Conservation (phyloP, 2,888 invertebrate genomes). For the Clitarchus hookeri region DNA sequence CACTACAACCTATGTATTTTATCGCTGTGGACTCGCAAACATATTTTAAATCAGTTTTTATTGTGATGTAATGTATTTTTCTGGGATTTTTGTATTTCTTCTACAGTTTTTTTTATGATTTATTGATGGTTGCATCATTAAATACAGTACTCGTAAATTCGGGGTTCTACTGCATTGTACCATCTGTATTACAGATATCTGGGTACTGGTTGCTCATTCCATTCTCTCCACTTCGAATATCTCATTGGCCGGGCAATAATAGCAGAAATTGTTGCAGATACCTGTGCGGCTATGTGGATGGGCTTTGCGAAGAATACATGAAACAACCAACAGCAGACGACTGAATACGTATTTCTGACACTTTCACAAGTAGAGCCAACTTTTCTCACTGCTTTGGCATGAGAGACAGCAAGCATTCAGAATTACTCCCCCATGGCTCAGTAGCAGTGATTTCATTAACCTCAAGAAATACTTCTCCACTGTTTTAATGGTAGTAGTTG, state of each 20-base stretch:
- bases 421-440: neutral
- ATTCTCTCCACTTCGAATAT: neutral
- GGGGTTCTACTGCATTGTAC: too few species aligned
- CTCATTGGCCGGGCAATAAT: neutral
- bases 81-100: too few species aligned
- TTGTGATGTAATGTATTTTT: too few species aligned
- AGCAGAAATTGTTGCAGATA: neutral
- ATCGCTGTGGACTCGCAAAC: too few species aligned
- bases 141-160: too few species aligned
- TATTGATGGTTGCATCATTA: too few species aligned
- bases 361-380: neutral
- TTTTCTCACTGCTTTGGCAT: neutral
- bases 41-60: too few species aligned
- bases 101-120: too few species aligned
- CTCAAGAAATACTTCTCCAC: neutral
- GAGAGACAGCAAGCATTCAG: neutral
- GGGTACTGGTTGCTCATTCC: slow-evolving; percentile 17
- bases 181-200: too few species aligned
- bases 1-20: too few species aligned
- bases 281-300: neutral
- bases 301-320: slow-evolving; percentile 25
- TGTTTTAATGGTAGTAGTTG: slow-evolving; percentile 9
- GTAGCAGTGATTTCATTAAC: slow-evolving; percentile 16
- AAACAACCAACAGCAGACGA: neutral
- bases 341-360: neutral